Evolutionary conservation across 2,888 invertebrate species (phyloP).

Genomic region (Xanthia icteritia): DNA sequence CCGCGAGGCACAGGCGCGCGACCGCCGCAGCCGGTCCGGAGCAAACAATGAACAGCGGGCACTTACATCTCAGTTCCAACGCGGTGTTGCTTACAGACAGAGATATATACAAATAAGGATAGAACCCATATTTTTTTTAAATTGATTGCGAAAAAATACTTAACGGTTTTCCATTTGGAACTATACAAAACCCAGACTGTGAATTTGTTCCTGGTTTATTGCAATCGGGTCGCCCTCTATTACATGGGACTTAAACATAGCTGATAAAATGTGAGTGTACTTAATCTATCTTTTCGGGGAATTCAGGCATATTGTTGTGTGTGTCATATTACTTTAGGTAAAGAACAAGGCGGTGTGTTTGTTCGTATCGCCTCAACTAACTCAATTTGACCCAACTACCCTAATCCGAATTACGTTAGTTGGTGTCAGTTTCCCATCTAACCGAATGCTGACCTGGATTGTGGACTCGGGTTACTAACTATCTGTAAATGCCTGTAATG

Average conservation of each 20-base stretch:
- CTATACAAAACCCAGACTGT: not conserved
- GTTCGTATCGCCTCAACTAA: conserved; percentile 1
- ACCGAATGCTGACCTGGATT: not conserved
- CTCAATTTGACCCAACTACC: conserved; percentile 6
- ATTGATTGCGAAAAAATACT: not conserved
- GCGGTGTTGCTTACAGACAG: too few relatives aligned
- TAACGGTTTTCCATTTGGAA: not conserved
- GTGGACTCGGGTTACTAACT: not conserved
- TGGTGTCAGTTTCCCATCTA: conserved; percentile 19
- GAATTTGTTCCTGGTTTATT: not conserved
- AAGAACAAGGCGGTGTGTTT: not conserved
- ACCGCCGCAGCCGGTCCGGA: too few relatives aligned
- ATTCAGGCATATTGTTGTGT: not conserved
- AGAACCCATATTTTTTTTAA: too few relatives aligned
- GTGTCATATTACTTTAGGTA: not conserved
- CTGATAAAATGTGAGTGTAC: too few relatives aligned
- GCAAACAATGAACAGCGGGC: too few relatives aligned
- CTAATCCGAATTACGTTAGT: conserved; percentile 11
- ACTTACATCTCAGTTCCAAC: too few relatives aligned
- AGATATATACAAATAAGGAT: too few relatives aligned
- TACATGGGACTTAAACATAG: not conserved
- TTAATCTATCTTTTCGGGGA: too few relatives aligned
- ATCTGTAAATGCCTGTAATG: conserved; percentile 15
- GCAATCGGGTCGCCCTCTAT: too few relatives aligned
- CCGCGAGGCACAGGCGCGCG: too few relatives aligned